phyloP scores from a whole-genome alignment of 2,113 vertebrate genomes.

The Alethe diademata region DNA sequence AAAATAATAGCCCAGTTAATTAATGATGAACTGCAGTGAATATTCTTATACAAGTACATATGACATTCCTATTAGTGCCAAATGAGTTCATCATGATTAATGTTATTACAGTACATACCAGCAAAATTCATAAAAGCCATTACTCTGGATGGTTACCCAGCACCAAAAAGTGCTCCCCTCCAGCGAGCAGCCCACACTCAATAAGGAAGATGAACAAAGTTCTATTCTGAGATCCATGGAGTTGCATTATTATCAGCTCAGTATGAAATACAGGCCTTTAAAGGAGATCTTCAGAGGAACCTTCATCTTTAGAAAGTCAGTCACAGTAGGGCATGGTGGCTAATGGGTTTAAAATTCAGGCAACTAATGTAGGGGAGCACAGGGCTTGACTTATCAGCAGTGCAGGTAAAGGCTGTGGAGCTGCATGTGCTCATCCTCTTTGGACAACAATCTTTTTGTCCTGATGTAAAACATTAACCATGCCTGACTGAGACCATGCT shows the following conservation, averaged over 20 bases:
- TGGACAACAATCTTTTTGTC: neutral
- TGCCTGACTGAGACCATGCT: neutral
- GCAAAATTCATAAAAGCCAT: constrained; percentile 59
- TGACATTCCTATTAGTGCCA: constrained; percentile 78
- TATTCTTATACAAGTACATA: constrained; percentile 78
- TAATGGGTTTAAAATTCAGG: neutral
- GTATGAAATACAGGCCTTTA: constrained; percentile 41
- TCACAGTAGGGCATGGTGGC: neutral
- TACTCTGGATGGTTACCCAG: constrained; percentile 49
- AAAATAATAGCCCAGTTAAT: constrained; percentile 81
- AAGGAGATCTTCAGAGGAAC: constrained; percentile 41
- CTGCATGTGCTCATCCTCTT: neutral
- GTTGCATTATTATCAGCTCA: neutral
- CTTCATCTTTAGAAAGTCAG: neutral
- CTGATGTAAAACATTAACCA: neutral
- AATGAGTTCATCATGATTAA: constrained; percentile 82
- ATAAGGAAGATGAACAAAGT: constrained; percentile 51
- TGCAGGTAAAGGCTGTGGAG: neutral
- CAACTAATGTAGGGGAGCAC: neutral
- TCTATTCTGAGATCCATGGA: constrained; percentile 37
- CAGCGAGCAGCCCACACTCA: constrained; percentile 26
- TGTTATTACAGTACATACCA: constrained; percentile 79
- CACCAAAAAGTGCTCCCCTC: constrained; percentile 6
- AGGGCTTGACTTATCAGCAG: neutral
- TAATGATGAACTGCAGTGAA: constrained; percentile 81